Evolutionary conservation across 2,113 vertebrate genomes (phyloP).

Genomic region (Tychaedon coryphoeus): DNA sequence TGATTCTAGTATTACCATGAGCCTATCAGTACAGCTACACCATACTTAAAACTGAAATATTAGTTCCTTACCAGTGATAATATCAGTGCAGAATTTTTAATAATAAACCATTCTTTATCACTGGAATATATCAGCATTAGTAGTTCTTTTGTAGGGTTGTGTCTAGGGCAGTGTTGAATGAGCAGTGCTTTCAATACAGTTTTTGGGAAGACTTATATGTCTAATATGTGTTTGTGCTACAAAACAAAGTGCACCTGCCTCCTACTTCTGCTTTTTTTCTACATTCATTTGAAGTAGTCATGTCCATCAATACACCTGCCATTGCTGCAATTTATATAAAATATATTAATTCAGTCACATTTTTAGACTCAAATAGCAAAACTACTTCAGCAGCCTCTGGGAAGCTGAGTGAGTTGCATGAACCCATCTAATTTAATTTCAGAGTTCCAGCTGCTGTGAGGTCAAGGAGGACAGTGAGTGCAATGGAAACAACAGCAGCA

Average conservation of each 20-base stretch:
- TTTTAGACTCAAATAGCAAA: background rate
- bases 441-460: constrained; percentile 25
- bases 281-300: background rate
- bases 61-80: background rate
- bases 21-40: background rate
- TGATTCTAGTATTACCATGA: background rate
- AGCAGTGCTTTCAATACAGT: background rate
- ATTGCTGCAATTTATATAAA: background rate
- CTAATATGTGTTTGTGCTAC: background rate
- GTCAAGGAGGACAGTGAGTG: background rate
- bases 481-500: constrained; percentile 14
- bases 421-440: constrained; percentile 41
- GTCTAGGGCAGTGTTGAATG: background rate
- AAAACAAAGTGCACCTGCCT: background rate
- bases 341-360: background rate
- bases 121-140: background rate
- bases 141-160: background rate
- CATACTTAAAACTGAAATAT: background rate
- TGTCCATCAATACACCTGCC: background rate
- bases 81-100: background rate
- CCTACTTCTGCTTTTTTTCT: background rate
- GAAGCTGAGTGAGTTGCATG: background rate
- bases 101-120: background rate
- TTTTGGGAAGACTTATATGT: background rate
- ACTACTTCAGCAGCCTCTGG: background rate